Evolutionary conservation across 2,888 invertebrate genomes (phyloP), one percentile per base, ranked within the genome.

Genomic region (Brachyopa scutellaris): DNA sequence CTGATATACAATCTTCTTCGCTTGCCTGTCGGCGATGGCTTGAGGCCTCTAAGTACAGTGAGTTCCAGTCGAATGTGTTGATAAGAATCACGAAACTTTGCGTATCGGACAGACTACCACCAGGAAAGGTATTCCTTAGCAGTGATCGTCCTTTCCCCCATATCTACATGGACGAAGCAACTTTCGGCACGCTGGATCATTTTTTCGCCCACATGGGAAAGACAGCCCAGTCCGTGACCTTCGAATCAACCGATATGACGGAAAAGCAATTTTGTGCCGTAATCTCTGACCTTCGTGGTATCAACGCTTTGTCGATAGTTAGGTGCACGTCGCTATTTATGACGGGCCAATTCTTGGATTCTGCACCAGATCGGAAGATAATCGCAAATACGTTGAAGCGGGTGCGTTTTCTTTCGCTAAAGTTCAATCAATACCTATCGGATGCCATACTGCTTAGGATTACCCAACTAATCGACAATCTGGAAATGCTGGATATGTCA

Each of bases 361-460:
- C 92, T 26, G 91, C 92, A 53, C 90, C 92, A 8, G 93, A 94
- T 84, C 91, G 92, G 1, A 89, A 92, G 36, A 91, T 90, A 55
- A 90, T 93, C 15, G 90, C 91, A 70, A 62, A 86, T 55, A 85
- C 85, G 8, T 85, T 87, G 79, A 40, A 73, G 0, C 92, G 92
- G 79, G 89, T 95, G 8, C 92, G 91, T 78, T 90, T 91, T 61
- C 89, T 95, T 19, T 93, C 93, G 67, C 88, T 95, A 67, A 92
- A 93, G 15, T 92, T 93, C 36, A 94, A 95, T 87, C 92, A 94
- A 84, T 95, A 95, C 88, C 90, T 95, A 33, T 94, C 95, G 1
- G 95, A 95, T 91, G 93, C 94, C n/a, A 91, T 95, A 8, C 93
- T 95, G 59, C 92, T 93, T 85, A 92, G 95, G 85, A 92, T 95